Conservation (phyloP, 2,888 invertebrate genomes). For the Raillietiella orientalis region DNA sequence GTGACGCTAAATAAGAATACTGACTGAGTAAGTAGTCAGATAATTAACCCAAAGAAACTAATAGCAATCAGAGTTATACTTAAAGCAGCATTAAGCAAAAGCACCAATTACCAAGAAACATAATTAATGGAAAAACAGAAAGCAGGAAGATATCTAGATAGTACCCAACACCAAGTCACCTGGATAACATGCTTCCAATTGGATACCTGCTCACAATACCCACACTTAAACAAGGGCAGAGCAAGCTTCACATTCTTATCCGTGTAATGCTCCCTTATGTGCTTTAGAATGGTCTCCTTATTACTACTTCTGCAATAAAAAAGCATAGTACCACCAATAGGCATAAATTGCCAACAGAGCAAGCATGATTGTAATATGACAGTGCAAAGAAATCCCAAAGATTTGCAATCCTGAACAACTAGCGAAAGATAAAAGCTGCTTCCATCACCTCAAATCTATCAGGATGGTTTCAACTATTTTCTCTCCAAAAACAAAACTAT, state of each 20-base stretch:
- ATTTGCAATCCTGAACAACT: no score
- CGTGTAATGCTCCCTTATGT: slow-evolving; percentile 28
- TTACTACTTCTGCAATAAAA: slow-evolving; percentile 20
- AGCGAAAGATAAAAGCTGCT: no score
- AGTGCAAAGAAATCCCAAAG: no score
- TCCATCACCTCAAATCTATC: not conserved
- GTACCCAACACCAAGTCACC: slow-evolving; percentile 16
- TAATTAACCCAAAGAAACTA: no score
- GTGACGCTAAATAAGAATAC: slow-evolving; percentile 24
- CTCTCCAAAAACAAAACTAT: not conserved
- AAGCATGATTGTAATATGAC: no score
- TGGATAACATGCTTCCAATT: slow-evolving; percentile 61
- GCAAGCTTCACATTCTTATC: slow-evolving; percentile 7
- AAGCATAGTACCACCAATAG: slow-evolving; percentile 1
- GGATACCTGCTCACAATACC: slow-evolving; percentile 44
- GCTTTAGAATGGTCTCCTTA: slow-evolving; percentile 26
- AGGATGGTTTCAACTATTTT: not conserved
- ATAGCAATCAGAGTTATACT: no score
- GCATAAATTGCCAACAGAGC: not conserved
- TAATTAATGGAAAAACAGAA: not conserved
- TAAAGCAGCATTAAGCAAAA: slow-evolving; percentile 3
- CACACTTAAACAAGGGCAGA: slow-evolving; percentile 24
- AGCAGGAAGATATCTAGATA: not conserved
- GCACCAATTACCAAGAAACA: not conserved
- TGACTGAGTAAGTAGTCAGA: no score